Base-by-base conservation (phyloP, 2,888 invertebrate species). In the Ferrisia virgata region DNA sequence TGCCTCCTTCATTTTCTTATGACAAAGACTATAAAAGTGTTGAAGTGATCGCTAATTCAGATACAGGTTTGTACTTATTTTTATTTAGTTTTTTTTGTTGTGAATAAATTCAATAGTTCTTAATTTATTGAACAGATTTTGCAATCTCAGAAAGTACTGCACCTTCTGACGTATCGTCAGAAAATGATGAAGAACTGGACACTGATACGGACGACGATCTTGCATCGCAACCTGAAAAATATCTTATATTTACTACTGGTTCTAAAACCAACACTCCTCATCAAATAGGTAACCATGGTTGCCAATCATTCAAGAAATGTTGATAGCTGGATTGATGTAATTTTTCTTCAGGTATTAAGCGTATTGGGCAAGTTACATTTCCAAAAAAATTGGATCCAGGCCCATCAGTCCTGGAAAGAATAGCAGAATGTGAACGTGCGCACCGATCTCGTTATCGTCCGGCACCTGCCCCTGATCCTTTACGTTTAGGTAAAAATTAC, bases 241-340 rank as follows among this genome's bases (percentile, higher is more conserved):
- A 92, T 88, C 90, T 96, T 28, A 95, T 96, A 86, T 96, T 95
- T 88, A 94, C 95, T 0, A 94, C 94, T 31, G 95, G 95, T 0
- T 93, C 93, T 5, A 92, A 93, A 88, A 95, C 95, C 0, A 40
- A 69, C 15, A 94, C 94, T 0, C 95, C 95, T 0, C 96, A 96
- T 90, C 94, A 95, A 89, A 93, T 96, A 86, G 94, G 94, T 87
- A 43, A 88, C 85, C 58, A 79, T 84, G 40, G 78, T 22, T 8
- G 8, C 8, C 9, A 9, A 53, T 22, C 8, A 53, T 22, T 22
- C 36, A 36, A 36, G 4, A 8, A 6, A 36, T n/a, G 8, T 36
- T 36, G 8, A 4, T 3, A 36, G 36, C 8, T 53, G 2, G 0
- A 53, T 11, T 53, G n/a, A n/a, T 13, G n/a, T 13, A n/a, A n/a